Evolutionary conservation across 2,797 vertebrate species (phyloP).

Genomic region (Brachyalestes nurse): DNA sequence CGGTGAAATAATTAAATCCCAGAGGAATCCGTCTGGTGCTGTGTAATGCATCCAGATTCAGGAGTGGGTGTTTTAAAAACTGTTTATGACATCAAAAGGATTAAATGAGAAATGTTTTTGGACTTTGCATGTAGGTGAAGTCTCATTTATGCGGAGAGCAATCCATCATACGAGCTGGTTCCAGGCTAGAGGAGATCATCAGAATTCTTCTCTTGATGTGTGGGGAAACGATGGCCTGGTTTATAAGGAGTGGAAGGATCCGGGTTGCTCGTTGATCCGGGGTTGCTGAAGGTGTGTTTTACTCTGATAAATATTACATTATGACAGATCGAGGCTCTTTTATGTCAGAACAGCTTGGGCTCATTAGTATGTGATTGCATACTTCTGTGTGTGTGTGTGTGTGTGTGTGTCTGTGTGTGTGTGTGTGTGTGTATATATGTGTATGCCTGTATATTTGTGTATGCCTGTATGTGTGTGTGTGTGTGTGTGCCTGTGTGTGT

Average conservation of each 20-base stretch:
- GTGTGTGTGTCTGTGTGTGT: too few relatives aligned
- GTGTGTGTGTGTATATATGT: background rate
- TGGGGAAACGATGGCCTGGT: constrained; percentile 17
- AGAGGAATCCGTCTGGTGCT: background rate
- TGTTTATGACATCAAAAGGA: background rate
- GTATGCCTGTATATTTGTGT: background rate
- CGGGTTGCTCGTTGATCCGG: background rate
- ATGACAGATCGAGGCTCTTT: background rate
- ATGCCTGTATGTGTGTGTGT: background rate
- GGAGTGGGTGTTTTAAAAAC: background rate
- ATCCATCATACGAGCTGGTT: background rate
- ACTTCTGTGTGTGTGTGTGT: background rate
- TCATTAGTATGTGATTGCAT: constrained; percentile 8
- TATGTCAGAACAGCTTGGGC: constrained; percentile 23
- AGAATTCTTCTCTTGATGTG: constrained; percentile 36
- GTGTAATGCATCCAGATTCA: background rate
- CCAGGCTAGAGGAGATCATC: constrained; percentile 25
- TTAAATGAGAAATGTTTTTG: background rate
- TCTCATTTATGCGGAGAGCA: constrained; percentile 12
- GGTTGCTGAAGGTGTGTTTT: constrained; percentile 21
- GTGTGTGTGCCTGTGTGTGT: too few relatives aligned
- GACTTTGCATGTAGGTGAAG: background rate
- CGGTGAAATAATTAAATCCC: background rate
- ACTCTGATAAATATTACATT: constrained; percentile 30
- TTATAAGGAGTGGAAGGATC: constrained; percentile 16